Percentiles rank a stretch among this genome's conserved stretches.
Conservation (phyloP, 1,140 invertebrate genomes). For the Caenorhabditis briggsae region DNA sequence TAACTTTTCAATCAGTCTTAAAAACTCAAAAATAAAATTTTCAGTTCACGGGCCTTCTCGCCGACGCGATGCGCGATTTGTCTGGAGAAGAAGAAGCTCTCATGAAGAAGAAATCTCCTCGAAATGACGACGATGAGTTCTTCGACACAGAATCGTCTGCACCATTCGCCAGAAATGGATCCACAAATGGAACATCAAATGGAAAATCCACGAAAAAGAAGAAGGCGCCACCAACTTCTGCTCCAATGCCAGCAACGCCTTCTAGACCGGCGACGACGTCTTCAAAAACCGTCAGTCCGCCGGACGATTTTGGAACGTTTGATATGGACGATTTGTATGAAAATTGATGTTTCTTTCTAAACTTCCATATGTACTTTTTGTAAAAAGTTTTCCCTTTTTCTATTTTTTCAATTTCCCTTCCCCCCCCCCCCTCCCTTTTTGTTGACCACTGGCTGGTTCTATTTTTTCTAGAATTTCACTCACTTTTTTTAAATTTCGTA, state of each 20-base stretch:
- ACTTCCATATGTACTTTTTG: too few species aligned
- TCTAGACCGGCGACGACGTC: background rate
- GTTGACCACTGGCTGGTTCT: too few species aligned
- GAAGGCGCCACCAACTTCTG: constrained; percentile 20
- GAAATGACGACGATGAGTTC: background rate
- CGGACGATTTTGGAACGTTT: too few species aligned
- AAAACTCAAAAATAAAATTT: background rate
- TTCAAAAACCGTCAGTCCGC: too few species aligned
- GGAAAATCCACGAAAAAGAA: constrained; percentile 25
- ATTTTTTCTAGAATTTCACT: too few species aligned
- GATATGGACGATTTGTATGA: too few species aligned
- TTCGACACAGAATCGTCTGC: constrained; percentile 37
- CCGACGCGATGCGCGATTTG: constrained; percentile 55
- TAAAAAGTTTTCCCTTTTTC: too few species aligned
- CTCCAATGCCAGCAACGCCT: background rate
- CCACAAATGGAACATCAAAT: background rate
- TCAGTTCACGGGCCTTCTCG: constrained; percentile 22
- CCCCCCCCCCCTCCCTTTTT: too few species aligned
- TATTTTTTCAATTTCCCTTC: too few species aligned
- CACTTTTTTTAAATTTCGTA: too few species aligned
- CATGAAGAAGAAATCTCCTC: background rate
- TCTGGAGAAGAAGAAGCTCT: background rate
- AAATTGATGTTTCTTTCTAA: too few species aligned
- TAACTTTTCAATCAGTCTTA: too few species aligned
- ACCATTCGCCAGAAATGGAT: constrained; percentile 34